Conservation (phyloP, 2,113 vertebrate genomes). For the Archilochus colubris region DNA sequence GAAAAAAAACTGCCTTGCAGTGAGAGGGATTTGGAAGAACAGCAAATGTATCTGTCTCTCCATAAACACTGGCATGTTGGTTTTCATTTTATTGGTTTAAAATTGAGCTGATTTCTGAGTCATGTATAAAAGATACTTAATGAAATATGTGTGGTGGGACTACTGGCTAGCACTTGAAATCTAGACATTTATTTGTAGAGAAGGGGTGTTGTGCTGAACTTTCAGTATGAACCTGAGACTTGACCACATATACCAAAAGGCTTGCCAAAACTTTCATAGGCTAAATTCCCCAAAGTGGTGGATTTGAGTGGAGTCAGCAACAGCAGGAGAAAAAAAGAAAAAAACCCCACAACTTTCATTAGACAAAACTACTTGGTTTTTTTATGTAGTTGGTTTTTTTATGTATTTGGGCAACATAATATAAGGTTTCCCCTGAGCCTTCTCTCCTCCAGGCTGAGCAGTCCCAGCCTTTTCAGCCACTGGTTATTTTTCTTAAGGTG, state of each 20-base stretch:
- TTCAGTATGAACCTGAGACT: not conserved
- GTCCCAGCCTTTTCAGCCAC: not conserved
- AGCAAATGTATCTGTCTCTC: not conserved
- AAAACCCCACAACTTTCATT: not conserved
- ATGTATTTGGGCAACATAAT: not conserved
- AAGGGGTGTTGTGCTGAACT: not conserved
- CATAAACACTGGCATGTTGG: not conserved
- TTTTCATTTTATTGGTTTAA: not conserved
- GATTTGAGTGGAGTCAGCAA: not conserved
- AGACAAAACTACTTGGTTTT: not conserved
- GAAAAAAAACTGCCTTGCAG: not conserved
- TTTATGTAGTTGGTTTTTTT: not conserved
- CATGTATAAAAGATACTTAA: not conserved
- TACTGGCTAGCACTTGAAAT: not conserved
- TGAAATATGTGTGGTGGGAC: not conserved
- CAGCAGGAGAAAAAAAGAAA: not conserved
- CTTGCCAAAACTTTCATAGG: not conserved
- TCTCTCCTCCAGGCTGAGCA: not conserved
- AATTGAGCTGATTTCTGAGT: not conserved
- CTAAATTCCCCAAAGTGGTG: not conserved
- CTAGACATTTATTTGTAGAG: not conserved
- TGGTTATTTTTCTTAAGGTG: not conserved
- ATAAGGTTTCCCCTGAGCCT: not conserved
- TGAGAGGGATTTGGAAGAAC: not conserved
- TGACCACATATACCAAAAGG: not conserved